Conservation (phyloP, 2,888 invertebrate genomes). For the Troides aeacus region DNA sequence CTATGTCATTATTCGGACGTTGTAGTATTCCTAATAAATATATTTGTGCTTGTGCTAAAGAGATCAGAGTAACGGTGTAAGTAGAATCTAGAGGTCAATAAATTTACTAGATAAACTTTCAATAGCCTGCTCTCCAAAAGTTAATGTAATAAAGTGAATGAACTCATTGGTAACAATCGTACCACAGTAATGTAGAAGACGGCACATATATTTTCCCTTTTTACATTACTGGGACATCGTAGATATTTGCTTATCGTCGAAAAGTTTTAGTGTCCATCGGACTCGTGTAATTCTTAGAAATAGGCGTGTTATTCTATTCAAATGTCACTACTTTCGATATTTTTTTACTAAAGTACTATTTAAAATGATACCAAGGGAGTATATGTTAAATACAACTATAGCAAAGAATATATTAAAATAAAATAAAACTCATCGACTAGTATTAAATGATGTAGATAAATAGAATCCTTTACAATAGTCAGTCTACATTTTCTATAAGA, state of each 20-base stretch:
- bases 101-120: constrained; percentile 13
- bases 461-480: too few relatives aligned
- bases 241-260: constrained; percentile 20
- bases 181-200: constrained; percentile 4
- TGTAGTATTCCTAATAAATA: neutral
- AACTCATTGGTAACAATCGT: constrained; percentile 17
- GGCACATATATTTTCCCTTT: constrained; percentile 8
- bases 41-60: neutral
- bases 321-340: constrained; percentile 8
- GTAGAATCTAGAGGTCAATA: neutral
- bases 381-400: neutral
- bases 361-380: neutral
- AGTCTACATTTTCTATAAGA: too few relatives aligned
- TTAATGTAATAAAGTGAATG: constrained; percentile 4
- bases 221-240: neutral
- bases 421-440: too few relatives aligned
- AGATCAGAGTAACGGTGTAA: neutral
- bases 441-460: too few relatives aligned
- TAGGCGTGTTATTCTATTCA: constrained; percentile 22
- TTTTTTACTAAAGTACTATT: neutral
- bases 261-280: constrained; percentile 8
- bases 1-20: neutral
- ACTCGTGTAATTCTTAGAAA: constrained; percentile 8
- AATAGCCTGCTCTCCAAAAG: neutral
- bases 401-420: neutral